Base-by-base conservation (phyloP, 35 echinoderm and acorn worm genomes). In the Nesometra sesokonis region DNA sequence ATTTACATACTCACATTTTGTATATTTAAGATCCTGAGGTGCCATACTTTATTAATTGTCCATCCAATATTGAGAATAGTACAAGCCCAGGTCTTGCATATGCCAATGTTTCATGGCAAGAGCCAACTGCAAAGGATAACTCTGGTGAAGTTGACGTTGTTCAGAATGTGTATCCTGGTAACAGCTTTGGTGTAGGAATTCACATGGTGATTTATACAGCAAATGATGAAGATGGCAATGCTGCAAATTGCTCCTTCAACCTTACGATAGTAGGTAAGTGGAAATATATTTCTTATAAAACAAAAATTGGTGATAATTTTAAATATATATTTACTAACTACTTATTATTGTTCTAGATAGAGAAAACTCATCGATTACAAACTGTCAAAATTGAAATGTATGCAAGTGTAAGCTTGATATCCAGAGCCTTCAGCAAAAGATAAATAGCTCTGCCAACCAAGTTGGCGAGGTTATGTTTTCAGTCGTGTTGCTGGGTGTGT, bases 41-140 rank as follows among this genome's bases (percentile, higher is more conserved):
- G 46, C 89, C 93, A 76, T 33, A 82, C 32, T 76, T 91, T 76
- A 88, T 86, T 34, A 77, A 78, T 30, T 91, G 93, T 36, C 80
- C 89, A 13, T 46, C 32, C 0, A 57, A 80, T 40, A 86, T 88
- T 47, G 86, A 21, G 15, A 33, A 7, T 4, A 0, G 17, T 82
- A 89, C 33, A 33, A 35, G 27, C 29, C 35, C 36, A 84, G 90
- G 23, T 32, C 39, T 83, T 4, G 77, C 52, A 0, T 13, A 79
- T 35, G 19, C 76, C 11, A n/a, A 23, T 32, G 93, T 86, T 0
- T 84, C 90, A 34, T 90, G 88, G 88, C 30, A 4, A 17, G 46
- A 33, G 36, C 88, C 88, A 38, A 85, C 35, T 34, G 88, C 88
- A 17, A 90, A 47, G 32, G 88, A 90, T 57, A 78, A 37, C 82